Base-by-base conservation (phyloP, 2,797 vertebrate species). In the Manis javanica region DNA sequence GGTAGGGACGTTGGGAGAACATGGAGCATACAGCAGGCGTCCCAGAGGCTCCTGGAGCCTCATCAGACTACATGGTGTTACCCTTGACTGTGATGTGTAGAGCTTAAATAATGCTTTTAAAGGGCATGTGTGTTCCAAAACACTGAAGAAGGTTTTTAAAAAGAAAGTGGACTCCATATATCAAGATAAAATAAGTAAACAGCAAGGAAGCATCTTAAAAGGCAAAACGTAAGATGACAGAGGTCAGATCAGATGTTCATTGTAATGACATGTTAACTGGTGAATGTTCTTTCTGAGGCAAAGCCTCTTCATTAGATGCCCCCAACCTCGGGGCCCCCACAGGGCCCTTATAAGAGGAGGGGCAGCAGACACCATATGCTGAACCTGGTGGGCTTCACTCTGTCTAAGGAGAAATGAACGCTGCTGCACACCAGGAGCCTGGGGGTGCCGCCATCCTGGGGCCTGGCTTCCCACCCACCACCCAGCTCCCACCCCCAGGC, bases 201-300 rank as follows among this genome's bases (percentile, higher is more conserved):
- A 21, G 46, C 13, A 39, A 77, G 39, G 77, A 34, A 68, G 18
- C 42, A 4, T 34, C 13, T 59, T 49, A 12, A n/a, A 49, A 77
- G 53, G 31, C 18, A 6, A 3, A 26, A 4, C 51, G 5, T 11
- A 18, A 31, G 51, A 18, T 2, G 63, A 8, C 68, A 53, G 18
- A 55, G 11, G 66, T 5, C 3, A 0, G 29, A 5, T 23, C 53
- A 42, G 51, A 12, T 0, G 2, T 1, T 2, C 12, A 1, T 24
- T 7, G 2, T 9, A 26, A 64, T 0, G 31, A 34, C 8, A 21
- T 5, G 0, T 13, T 37, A 8, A 72, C n/a, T 14, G 0, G 21
- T 1, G 1, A 11, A 1, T 1, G 1, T 7, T 55, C 42, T 46
- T 14, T 5, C 0, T 29, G 5, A 57, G 34, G 26, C 29, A 14